A percentile compares a stretch with the other conserved stretches of the same genome.
Conservation (phyloP, 2,888 invertebrate species). For the Entomobrya multifasciata region DNA sequence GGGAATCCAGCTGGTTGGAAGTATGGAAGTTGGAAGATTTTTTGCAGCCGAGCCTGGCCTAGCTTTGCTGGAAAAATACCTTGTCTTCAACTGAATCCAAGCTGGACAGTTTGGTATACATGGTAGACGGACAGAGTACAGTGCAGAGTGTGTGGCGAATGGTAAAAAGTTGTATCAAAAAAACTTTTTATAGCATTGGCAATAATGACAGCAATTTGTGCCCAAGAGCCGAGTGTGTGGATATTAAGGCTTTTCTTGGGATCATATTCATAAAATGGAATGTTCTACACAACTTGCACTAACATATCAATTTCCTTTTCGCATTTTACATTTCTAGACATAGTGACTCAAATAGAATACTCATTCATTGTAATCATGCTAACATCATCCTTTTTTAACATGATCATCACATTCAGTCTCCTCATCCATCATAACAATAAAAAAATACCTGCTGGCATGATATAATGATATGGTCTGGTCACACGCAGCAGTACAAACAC, state of each 20-base stretch:
- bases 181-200: no score
- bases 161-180: no score
- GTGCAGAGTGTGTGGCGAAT: no score
- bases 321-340: not conserved
- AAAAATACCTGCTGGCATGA: conserved; percentile 37
- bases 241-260: not conserved
- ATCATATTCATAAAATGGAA: conserved; percentile 1
- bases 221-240: not conserved
- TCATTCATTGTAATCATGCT: not conserved
- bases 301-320: not conserved
- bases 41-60: no score
- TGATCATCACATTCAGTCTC: no score
- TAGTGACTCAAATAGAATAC: not conserved
- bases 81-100: no score
- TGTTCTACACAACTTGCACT: not conserved
- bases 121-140: no score
- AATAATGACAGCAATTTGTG: conserved; percentile 40
- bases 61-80: no score
- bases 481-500: not conserved
- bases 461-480: conserved; percentile 25
- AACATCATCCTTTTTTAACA: not conserved
- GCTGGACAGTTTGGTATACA: no score
- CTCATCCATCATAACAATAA: not conserved
- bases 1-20: no score
- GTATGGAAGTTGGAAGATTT: no score